Percentiles rank a stretch among this genome's conserved stretches.
These are phyloP conservation scores for Drosophila carrolli DNA, from an alignment of 1,140 invertebrate genomes.

Conservation along the genomic window DNA sequence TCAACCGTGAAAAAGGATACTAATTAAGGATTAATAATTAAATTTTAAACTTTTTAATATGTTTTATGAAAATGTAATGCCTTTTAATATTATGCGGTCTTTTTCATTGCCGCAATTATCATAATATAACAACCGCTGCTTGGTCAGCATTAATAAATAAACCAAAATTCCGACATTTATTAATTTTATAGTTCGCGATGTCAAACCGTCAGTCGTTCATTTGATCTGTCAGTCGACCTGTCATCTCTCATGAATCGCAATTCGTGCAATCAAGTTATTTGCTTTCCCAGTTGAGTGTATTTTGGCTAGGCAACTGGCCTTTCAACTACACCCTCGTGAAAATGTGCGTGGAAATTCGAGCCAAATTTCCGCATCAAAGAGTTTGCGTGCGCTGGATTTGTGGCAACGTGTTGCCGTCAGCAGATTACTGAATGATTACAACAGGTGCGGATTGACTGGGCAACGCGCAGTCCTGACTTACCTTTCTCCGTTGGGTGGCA, in stretches of 20 bases:
- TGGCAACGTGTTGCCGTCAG: constrained; percentile 41
- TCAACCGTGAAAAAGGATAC: neutral
- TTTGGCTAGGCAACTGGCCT: constrained; percentile 23
- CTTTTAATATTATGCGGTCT: neutral
- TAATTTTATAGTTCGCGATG: constrained; percentile 17
- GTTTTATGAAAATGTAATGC: constrained; percentile 13
- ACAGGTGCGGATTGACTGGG: constrained; percentile 50
- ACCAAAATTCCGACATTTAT: constrained; percentile 11
- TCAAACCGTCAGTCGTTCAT: constrained; percentile 18
- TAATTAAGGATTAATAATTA: constrained; percentile 34
- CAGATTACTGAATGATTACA: constrained; percentile 50
- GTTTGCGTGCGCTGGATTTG: constrained; percentile 34
- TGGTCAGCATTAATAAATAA: constrained; percentile 1
- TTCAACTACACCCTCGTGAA: neutral
- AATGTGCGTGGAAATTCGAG: constrained; percentile 29
- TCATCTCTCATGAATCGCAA: constrained; percentile 17
- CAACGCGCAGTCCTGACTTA: constrained; percentile 6
- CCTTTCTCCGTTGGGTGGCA: constrained; percentile 21
- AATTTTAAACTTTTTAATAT: constrained; percentile 25
- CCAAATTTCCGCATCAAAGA: constrained; percentile 38
- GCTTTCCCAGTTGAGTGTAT: constrained; percentile 18
- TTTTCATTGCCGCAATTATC: constrained; percentile 3
- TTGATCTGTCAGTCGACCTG: constrained; percentile 28
- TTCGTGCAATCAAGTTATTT: constrained; percentile 38
- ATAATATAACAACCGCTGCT: constrained; percentile 1